Percentiles rank a stretch among this genome's conserved stretches.
These are phyloP conservation scores for Helogale parvula DNA, from an alignment of 2,113 vertebrate genomes.

Conservation along the genomic window DNA sequence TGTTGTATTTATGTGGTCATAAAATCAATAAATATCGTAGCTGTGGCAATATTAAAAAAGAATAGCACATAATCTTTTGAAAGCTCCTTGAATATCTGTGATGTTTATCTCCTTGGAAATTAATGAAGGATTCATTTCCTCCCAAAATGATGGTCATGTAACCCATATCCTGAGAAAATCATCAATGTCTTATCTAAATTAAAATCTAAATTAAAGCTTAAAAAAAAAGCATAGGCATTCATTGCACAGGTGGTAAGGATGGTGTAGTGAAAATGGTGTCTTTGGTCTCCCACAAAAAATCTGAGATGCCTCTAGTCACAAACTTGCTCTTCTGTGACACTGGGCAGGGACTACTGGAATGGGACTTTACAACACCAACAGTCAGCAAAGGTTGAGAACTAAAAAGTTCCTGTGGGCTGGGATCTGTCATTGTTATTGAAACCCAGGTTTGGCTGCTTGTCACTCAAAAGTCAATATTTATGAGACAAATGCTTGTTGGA, in stretches of 20 bases:
- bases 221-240: background rate
- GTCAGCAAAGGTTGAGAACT: background rate
- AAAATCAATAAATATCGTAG: background rate
- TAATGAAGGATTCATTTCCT: conserved; percentile 65
- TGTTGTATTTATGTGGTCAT: background rate
- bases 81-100: conserved; percentile 1
- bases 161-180: conserved; percentile 48
- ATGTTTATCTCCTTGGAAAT: conserved; percentile 56
- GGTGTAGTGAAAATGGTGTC: background rate
- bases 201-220: conserved; percentile 86
- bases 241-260: background rate
- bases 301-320: background rate
- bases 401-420: background rate
- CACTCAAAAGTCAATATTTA: background rate
- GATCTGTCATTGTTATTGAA: background rate
- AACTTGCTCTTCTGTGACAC: background rate
- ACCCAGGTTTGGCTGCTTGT: background rate
- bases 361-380: background rate
- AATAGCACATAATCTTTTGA: background rate
- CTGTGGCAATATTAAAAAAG: background rate
- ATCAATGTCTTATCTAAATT: conserved; percentile 85
- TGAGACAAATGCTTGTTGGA: background rate
- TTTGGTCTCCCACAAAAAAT: background rate
- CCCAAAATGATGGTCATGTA: conserved; percentile 52
- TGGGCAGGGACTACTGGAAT: background rate